Base-by-base conservation (phyloP, 53 echinoderm and acorn worm genomes). In the Henricia sp. region DNA sequence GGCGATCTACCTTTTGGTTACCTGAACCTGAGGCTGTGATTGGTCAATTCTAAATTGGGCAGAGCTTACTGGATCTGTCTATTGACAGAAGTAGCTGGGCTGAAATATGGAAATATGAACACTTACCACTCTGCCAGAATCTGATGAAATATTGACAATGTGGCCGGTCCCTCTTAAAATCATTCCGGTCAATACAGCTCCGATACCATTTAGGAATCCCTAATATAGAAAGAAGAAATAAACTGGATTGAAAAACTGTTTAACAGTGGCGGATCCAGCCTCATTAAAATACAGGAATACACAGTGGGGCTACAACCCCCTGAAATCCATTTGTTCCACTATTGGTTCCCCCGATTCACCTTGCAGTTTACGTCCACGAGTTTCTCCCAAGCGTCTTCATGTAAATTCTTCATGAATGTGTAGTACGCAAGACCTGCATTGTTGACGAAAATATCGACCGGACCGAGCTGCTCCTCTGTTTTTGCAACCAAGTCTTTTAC, bases 301-400 rank as follows among this genome's bases (percentile, higher is more conserved):
- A 56, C 24, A 21, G 24, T 2, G 6, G 56, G 3, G 24, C 2
- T 56, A 56, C 57, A 25, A 19, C 24, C 27, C 27, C 21, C 9
- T 25, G 24, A 21, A 56, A 28, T n/a, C 57, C 6, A 35, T 28
- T 12, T 3, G 21, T 19, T 39, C 4, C 8, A 10, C 38, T 4
- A 40, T 4, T 20, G 10, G 26, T 4, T 70, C 21, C 0, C 1
- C 30, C 0, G 68, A 52, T 13, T n/a, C 28, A 94, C 95, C 91
- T 94, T 94, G 87, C 91, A 91, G 67, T 94, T 94, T 67, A 94
- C 77, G 78, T 91, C 91, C 11, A 94, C 87, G 25, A 69, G 89
- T 52, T 44, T 89, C 52, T 94, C 95, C 95, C 95, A 94, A 19
- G 76, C 64, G 72, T 94, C 95, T 67, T 94, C 95, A 9, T 73